Evolutionary conservation across 2,888 invertebrate species (phyloP).

Genomic region (Scaptodrosophila latifasciaeformis): DNA sequence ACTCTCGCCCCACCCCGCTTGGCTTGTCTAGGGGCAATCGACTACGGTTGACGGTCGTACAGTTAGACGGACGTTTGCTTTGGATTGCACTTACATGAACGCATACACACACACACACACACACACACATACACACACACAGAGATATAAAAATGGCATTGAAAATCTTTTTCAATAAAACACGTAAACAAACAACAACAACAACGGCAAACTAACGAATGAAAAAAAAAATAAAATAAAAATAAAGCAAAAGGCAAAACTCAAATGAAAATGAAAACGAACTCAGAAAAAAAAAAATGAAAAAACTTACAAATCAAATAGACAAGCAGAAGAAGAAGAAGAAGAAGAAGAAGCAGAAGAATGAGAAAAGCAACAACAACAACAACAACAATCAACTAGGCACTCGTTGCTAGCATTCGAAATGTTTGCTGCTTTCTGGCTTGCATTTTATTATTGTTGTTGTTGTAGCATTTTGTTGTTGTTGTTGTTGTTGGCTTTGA

Average conservation of each 20-base stretch:
- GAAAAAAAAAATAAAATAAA: conserved; percentile 1
- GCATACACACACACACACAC: conserved; percentile 21
- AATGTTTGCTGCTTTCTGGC: too few relatives aligned
- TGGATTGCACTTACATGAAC: conserved; percentile 57
- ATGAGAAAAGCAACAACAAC: not conserved
- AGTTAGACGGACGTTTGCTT: conserved; percentile 66
- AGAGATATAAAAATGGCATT: conserved; percentile 60
- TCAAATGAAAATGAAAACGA: conserved; percentile 33
- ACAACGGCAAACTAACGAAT: conserved; percentile 15
- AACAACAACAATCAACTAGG: conserved; percentile 14
- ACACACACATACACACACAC: conserved; percentile 15
- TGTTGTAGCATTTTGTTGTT: conserved; percentile 34
- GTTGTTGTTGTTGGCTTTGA: conserved; percentile 13
- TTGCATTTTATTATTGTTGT: too few relatives aligned
- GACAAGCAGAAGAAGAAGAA: not conserved
- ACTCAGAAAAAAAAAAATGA: too few relatives aligned
- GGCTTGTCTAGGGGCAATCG: too few relatives aligned
- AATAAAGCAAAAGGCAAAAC: conserved; percentile 5
- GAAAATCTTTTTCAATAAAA: conserved; percentile 68
- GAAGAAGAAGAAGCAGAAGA: conserved; percentile 12
- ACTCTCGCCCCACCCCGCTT: too few relatives aligned
- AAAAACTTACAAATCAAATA: conserved; percentile 8
- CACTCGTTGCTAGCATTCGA: too few relatives aligned
- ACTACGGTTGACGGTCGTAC: conserved; percentile 62
- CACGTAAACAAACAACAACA: conserved; percentile 49